A percentile compares a stretch with the other conserved stretches of the same genome.
phyloP scores from a whole-genome alignment of 1,140 invertebrate species.

The Sycophila sp. region DNA sequence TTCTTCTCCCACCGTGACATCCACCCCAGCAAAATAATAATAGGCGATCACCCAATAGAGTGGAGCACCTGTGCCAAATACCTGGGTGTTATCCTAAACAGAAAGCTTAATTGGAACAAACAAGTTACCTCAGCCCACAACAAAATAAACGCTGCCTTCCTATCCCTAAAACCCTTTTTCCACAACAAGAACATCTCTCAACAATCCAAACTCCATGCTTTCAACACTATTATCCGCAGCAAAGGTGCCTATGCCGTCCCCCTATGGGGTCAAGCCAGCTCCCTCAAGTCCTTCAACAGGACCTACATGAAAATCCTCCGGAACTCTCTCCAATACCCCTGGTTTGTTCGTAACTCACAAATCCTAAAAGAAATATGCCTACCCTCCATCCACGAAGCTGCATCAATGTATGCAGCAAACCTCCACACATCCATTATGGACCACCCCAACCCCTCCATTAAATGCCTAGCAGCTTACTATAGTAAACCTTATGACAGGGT shows the following conservation, averaged over 20 bases:
- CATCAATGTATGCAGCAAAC: neutral
- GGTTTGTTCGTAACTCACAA: slow-evolving; percentile 23
- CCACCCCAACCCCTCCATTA: slow-evolving; percentile 17
- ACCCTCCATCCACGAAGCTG: neutral
- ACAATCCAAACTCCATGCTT: slow-evolving; percentile 10
- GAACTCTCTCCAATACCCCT: neutral
- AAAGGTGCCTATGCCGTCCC: slow-evolving; percentile 26
- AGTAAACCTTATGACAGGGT: slow-evolving; percentile 17
- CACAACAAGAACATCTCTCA: neutral
- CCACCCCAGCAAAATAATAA: neutral
- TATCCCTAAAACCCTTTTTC: slow-evolving; percentile 20
- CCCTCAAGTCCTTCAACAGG: no score
- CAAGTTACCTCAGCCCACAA: neutral
- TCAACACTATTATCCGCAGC: slow-evolving; percentile 18
- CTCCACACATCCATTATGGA: neutral
- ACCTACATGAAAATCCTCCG: neutral
- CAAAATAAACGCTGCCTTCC: slow-evolving; percentile 5
- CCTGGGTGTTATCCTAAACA: slow-evolving; percentile 3
- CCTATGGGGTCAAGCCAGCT: slow-evolving; percentile 2
- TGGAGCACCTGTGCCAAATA: slow-evolving; percentile 22
- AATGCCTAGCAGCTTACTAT: neutral
- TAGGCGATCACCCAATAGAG: neutral
- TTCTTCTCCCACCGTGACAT: neutral
- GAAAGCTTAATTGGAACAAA: slow-evolving; percentile 14
- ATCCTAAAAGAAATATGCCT: slow-evolving; percentile 16